phyloP scores from a whole-genome alignment of 2,113 vertebrate species.

The Phainopepla nitens region DNA sequence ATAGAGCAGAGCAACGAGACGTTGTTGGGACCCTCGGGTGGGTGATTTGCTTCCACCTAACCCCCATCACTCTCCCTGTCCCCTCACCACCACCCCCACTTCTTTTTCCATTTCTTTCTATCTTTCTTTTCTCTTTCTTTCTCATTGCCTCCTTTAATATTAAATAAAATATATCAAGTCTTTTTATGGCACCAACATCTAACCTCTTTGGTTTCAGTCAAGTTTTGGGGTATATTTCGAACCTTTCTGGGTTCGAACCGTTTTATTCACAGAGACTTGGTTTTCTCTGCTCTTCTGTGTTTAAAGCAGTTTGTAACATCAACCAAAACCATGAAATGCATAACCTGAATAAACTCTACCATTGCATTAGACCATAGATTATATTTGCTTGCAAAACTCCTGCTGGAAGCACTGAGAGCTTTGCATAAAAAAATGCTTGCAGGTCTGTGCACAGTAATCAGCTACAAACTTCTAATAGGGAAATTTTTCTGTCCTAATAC shows the following conservation, averaged over 20 bases:
- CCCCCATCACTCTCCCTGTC: background rate
- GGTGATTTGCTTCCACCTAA: no score
- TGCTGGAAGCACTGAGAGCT: background rate
- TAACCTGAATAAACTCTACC: background rate
- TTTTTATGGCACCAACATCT: background rate
- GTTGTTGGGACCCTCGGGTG: accelerated
- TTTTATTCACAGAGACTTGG: background rate
- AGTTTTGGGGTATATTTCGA: accelerated
- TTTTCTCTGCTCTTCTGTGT: background rate
- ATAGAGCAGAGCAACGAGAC: accelerated
- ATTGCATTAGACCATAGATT: background rate
- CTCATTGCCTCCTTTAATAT: no score
- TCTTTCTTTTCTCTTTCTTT: background rate
- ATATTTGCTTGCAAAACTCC: background rate
- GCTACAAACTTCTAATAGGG: background rate
- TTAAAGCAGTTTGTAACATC: accelerated
- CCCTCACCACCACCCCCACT: accelerated
- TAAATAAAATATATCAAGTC: background rate
- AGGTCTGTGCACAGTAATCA: background rate
- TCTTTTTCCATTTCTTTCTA: background rate
- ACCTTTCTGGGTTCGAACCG: accelerated
- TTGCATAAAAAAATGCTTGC: background rate
- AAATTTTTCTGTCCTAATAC: background rate
- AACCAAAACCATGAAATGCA: background rate
- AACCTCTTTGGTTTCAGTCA: background rate